These are phyloP conservation scores for Rhynchotus rufescens DNA, from an alignment of 2,797 vertebrate species.

Conservation along the genomic window DNA sequence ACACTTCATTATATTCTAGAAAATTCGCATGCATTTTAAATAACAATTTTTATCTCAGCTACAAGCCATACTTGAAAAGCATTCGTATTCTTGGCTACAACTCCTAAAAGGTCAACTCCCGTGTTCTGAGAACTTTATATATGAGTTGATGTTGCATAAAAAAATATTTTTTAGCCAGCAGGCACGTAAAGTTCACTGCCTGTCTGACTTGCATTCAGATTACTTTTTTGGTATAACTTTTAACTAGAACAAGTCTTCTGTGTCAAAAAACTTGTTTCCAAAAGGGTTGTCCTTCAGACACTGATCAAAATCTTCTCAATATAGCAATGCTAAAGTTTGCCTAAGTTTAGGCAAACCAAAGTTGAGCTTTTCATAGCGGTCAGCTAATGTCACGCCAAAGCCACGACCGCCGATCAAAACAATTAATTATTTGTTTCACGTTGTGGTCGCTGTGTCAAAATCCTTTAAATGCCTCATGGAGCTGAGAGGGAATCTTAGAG, in stretches of 20 bases:
- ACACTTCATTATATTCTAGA: background rate
- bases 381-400: conserved; percentile 65
- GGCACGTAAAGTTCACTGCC: background rate
- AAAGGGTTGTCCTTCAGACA: conserved; percentile 42
- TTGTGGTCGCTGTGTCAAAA: conserved; percentile 63
- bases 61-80: background rate
- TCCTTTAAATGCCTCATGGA: conserved; percentile 70
- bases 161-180: conserved; percentile 21
- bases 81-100: conserved; percentile 40
- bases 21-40: background rate
- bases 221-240: conserved; percentile 25
- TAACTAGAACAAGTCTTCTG: conserved; percentile 1
- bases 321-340: conserved; percentile 38
- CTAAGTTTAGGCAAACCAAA: conserved; percentile 73
- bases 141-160: background rate
- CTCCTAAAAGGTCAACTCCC: background rate
- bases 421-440: conserved; percentile 80
- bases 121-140: background rate
- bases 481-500: conserved; percentile 68
- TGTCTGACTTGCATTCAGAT: conserved; percentile 9
- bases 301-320: conserved; percentile 62
- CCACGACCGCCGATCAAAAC: conserved; percentile 68
- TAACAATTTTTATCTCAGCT: background rate
- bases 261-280: background rate
- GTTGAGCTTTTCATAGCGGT: conserved; percentile 62